Base-by-base conservation (phyloP, 2,888 invertebrate genomes). In the Nemapogon koenigi region DNA sequence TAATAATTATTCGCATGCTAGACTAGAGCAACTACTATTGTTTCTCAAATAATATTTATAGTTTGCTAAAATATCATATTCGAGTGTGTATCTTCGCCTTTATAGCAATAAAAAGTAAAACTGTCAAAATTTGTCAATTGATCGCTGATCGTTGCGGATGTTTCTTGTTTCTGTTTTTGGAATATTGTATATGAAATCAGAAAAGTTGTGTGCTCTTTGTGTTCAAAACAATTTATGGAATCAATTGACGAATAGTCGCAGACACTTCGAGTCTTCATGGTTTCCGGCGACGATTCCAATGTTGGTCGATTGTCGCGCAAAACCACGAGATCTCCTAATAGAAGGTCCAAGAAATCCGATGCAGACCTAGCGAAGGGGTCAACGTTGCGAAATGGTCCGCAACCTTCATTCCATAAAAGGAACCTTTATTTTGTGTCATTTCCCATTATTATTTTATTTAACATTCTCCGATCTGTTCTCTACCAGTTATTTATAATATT, bases 361-460 rank as follows among this genome's bases (percentile, higher is more conserved):
- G 79, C 80, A 64, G 83, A 83, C 71, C 62, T 81, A 72, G 73
- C 80, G 52, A 81, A 81, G 62, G 73, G 82, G 63, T 81, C 83
- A 66, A 76, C 81, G 79, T 82, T 83, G 69, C 79, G 76, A 69
- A 70, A 75, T 57, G 82, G 71, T 44, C 67, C 83, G 60, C 85
- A 84, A 60, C 84, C 86, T 57, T 90, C 91, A 41, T 90, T 92
- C 57, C 92, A 92, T 73, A 91, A 92, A 71, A 85, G 90, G 69
- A 93, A 92, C 72, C 84, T 93, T 55, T 91, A 92, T 70, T 84
- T 91, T 63, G 91, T 92, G 73, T 92, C 92, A 52, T 90, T 91
- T 72, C 92, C 92, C 43, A 85, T 93, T 51, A 89, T 93, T 63
- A 86, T 92, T 72, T 81, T 92, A 51, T 93, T 92, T 71, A 91